Conservation (phyloP, 2,888 invertebrate species). For the Achlya flavicornis region DNA sequence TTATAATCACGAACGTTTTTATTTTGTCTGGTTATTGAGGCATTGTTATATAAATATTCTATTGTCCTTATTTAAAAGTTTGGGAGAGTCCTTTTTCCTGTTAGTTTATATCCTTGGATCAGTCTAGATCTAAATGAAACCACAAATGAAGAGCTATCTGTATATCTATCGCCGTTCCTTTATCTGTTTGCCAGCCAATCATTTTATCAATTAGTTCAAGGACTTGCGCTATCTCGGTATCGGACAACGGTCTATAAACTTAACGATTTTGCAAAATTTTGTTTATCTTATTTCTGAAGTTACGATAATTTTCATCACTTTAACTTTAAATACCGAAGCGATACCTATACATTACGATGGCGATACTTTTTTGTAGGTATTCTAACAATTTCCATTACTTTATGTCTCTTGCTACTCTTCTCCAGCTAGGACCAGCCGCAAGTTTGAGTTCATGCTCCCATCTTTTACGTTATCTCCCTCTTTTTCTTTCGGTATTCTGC, state of each 20-base stretch:
- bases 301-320: background rate
- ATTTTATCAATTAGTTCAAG: slow-evolving; percentile 5
- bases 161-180: background rate
- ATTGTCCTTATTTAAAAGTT: background rate
- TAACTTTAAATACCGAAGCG: background rate
- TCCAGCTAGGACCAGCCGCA: no score
- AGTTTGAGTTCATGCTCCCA: no score
- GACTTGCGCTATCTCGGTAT: background rate
- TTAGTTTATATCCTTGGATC: background rate
- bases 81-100: background rate
- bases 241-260: background rate
- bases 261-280: background rate
- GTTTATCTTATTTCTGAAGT: background rate
- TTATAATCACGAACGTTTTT: slow-evolving; percentile 31
- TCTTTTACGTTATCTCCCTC: no score
- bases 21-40: slow-evolving; percentile 11
- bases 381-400: no score
- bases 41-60: background rate
- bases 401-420: no score
- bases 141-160: background rate
- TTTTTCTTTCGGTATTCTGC: no score
- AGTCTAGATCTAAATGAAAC: background rate
- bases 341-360: background rate
- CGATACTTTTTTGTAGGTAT: no score
- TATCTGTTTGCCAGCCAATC: background rate